Evolutionary conservation across 2,797 vertebrate species (phyloP).

Genomic region (Dallia pectoralis): DNA sequence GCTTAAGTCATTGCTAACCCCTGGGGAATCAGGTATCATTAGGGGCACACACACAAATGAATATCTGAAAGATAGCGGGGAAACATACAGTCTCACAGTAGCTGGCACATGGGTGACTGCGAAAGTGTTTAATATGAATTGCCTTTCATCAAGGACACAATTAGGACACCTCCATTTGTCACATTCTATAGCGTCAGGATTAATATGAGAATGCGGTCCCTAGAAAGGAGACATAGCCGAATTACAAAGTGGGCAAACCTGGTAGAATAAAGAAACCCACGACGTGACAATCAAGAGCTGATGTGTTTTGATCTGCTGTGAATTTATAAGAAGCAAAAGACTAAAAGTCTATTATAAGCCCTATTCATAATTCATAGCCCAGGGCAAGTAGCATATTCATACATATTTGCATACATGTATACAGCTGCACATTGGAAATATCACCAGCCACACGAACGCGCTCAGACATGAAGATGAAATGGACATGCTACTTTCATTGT

Average conservation of each 20-base stretch:
- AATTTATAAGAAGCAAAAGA: slow-evolving; percentile 62
- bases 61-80: slow-evolving; percentile 56
- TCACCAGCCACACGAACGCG: slow-evolving; percentile 16
- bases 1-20: slow-evolving; percentile 68
- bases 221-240: slow-evolving; percentile 65
- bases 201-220: slow-evolving; percentile 75
- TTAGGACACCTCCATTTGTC: slow-evolving; percentile 82
- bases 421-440: slow-evolving; percentile 43
- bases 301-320: slow-evolving; percentile 61
- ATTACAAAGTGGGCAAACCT: slow-evolving; percentile 64
- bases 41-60: slow-evolving; percentile 78
- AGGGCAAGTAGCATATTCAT: slow-evolving; percentile 69
- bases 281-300: slow-evolving; percentile 60
- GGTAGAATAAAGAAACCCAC: slow-evolving; percentile 50
- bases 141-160: slow-evolving; percentile 85
- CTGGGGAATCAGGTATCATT: slow-evolving; percentile 83
- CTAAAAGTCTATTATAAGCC: slow-evolving; percentile 61
- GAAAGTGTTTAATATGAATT: slow-evolving; percentile 82
- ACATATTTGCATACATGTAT: slow-evolving; percentile 62
- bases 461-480: slow-evolving; percentile 28
- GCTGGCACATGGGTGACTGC: slow-evolving; percentile 61
- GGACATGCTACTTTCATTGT: slow-evolving; percentile 32
- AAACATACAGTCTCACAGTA: slow-evolving; percentile 57
- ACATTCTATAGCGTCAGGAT: slow-evolving; percentile 74
- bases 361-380: slow-evolving; percentile 65